Conservation (phyloP, 2,113 vertebrate species). For the Nycticebus coucang region DNA sequence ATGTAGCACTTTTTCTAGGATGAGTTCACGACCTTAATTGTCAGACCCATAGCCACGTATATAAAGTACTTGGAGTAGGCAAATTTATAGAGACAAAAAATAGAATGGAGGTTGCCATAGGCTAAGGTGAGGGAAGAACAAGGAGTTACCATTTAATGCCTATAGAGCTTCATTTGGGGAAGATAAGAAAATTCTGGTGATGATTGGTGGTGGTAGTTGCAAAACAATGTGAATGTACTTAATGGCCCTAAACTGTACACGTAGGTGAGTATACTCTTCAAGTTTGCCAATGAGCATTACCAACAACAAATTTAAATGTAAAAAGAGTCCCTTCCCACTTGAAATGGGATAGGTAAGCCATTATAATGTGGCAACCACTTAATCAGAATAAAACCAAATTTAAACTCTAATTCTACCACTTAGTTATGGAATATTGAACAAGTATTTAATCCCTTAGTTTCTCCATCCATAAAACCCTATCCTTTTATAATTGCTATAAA, state of each 20-base stretch:
- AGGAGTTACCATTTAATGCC: neutral
- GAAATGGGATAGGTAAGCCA: neutral
- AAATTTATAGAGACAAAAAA: neutral
- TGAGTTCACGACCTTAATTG: too few relatives aligned
- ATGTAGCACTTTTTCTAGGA: too few relatives aligned
- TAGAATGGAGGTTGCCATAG: neutral
- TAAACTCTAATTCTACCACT: neutral
- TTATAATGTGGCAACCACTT: neutral
- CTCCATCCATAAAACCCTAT: neutral
- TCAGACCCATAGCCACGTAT: neutral
- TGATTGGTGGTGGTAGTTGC: neutral
- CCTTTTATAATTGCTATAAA: neutral
- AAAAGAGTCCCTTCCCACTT: neutral
- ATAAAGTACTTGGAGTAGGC: neutral
- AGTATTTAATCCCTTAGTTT: neutral
- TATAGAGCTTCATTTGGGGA: neutral
- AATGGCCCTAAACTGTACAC: neutral
- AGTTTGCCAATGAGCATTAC: neutral
- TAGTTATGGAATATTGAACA: neutral
- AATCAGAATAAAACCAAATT: neutral
- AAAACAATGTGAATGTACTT: neutral
- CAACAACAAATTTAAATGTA: constrained; percentile 6
- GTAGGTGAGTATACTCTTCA: neutral
- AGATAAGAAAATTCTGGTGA: neutral
- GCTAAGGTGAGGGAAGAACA: neutral